Evolutionary conservation across 2,797 vertebrate species (phyloP).

Genomic region (Chrysolophus pictus): DNA sequence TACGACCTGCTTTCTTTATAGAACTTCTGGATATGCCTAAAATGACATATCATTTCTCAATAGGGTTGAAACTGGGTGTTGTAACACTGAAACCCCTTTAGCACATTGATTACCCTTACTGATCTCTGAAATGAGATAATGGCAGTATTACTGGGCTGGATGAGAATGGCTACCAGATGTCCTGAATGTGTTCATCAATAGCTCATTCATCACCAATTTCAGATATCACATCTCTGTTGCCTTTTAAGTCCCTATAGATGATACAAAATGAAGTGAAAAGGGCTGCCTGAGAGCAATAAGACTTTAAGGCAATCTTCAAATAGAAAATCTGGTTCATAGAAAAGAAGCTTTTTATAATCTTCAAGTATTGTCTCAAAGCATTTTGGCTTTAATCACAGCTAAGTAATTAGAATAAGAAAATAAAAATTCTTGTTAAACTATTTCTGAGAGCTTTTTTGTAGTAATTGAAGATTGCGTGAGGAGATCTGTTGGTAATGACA

Average conservation of each 20-base stretch:
- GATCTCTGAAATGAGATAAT: neutral
- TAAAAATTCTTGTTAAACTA: neutral
- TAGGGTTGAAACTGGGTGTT: neutral
- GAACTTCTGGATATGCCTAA: neutral
- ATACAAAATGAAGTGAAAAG: neutral
- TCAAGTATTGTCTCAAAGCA: neutral
- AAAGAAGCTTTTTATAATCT: neutral
- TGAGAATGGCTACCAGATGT: neutral
- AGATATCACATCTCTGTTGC: neutral
- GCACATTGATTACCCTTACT: neutral
- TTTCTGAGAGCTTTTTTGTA: neutral
- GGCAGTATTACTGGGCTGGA: neutral
- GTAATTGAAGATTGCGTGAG: neutral
- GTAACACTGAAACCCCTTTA: neutral
- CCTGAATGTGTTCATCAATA: neutral
- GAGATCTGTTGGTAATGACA: fast-evolving
- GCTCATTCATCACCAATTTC: neutral
- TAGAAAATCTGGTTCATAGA: neutral
- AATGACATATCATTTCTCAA: neutral
- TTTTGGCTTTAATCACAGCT: neutral
- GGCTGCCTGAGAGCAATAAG: neutral
- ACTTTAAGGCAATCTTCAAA: neutral
- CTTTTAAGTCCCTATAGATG: neutral
- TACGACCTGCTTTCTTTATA: neutral
- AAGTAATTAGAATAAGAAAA: neutral